Evolutionary conservation across 1,140 invertebrate genomes (phyloP).

Genomic region (Caenorhabditis latens): DNA sequence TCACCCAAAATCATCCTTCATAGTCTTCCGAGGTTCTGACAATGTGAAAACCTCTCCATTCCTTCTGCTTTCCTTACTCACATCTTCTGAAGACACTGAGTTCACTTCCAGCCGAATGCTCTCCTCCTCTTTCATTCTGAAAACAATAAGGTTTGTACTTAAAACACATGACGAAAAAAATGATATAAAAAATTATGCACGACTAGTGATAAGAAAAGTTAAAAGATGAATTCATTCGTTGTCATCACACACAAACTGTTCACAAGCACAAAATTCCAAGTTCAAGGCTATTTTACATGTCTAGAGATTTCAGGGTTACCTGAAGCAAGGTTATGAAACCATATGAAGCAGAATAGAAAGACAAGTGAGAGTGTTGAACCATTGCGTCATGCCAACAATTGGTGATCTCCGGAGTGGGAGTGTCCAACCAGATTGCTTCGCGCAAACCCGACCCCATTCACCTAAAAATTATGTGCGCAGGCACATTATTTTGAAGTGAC

Average conservation of each 20-base stretch:
- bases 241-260: not conserved
- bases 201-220: constrained; percentile 23
- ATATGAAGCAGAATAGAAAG: not conserved
- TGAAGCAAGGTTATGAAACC: no score
- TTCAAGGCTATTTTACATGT: no score
- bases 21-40: not conserved
- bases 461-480: constrained; percentile 31
- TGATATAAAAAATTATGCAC: not conserved
- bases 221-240: not conserved
- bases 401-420: not conserved
- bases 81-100: not conserved
- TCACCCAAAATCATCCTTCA: constrained; percentile 13
- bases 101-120: not conserved
- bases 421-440: not conserved
- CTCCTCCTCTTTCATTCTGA: constrained; percentile 24
- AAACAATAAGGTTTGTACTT: not conserved
- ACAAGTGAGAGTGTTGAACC: not conserved
- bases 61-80: not conserved
- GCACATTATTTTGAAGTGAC: not conserved
- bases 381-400: not conserved
- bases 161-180: not conserved
- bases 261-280: not conserved
- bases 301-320: no score
- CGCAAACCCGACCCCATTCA: not conserved
- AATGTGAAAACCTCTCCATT: not conserved